Percentiles rank a stretch among this genome's conserved stretches.
Conservation (phyloP, 2,113 vertebrate species). For the Heterotis niloticus region DNA sequence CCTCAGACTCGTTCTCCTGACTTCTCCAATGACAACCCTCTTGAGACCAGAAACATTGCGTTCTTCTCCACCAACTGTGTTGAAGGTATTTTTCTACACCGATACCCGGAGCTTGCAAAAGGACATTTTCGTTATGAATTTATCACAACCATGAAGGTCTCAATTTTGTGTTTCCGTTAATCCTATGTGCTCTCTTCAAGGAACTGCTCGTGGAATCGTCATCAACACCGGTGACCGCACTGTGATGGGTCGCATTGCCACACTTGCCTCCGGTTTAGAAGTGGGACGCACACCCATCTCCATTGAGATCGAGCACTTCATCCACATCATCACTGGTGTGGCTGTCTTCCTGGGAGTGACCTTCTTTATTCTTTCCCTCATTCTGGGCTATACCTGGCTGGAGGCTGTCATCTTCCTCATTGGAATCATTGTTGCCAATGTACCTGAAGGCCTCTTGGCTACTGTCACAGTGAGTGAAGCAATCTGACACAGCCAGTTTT, state of each 20-base stretch:
- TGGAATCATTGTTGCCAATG: conserved; percentile 91
- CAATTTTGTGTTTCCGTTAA: no score
- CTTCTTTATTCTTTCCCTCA: conserved; percentile 92
- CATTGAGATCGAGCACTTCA: conserved; percentile 93
- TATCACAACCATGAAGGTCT: no score
- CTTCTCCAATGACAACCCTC: conserved; percentile 86
- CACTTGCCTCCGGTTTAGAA: conserved; percentile 86
- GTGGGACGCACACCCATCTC: conserved; percentile 84
- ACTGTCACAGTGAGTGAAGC: conserved; percentile 75
- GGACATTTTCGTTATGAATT: no score
- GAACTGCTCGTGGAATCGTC: conserved; percentile 81
- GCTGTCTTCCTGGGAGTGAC: conserved; percentile 90
- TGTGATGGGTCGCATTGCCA: conserved; percentile 89
- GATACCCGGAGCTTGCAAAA: background rate
- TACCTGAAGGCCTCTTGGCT: conserved; percentile 81
- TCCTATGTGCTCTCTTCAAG: conserved; percentile 42
- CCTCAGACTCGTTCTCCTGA: conserved; percentile 88
- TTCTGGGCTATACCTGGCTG: conserved; percentile 89
- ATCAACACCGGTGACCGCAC: conserved; percentile 88
- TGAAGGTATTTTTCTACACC: conserved; percentile 70
- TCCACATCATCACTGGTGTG: conserved; percentile 90
- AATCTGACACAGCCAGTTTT: background rate
- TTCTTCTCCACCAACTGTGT: conserved; percentile 98
- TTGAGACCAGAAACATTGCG: conserved; percentile 90
- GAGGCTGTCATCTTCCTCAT: conserved; percentile 95